phyloP scores from a whole-genome alignment of 2,113 vertebrate genomes.

The Lophius piscatorius region DNA sequence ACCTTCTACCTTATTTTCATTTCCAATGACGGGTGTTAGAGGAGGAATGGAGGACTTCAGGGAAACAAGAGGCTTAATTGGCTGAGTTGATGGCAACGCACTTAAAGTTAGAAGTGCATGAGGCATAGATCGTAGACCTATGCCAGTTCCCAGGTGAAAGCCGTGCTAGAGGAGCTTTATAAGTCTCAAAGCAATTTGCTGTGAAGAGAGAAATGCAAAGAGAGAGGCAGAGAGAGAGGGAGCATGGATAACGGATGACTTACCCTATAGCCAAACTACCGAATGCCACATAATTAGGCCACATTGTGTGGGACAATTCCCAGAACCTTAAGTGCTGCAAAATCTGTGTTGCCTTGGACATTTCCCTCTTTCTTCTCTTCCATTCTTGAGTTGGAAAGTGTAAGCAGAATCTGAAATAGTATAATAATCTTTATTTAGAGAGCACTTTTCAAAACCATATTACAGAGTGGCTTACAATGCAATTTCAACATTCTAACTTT shows the following conservation, averaged over 20 bases:
- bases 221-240: conserved; percentile 33
- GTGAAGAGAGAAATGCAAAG: conserved; percentile 67
- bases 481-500: neutral
- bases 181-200: conserved; percentile 83
- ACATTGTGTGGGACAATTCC: conserved; percentile 44
- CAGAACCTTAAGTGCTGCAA: neutral
- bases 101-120: conserved; percentile 75
- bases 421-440: too few relatives aligned
- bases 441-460: too few relatives aligned
- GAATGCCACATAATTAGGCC: conserved; percentile 60
- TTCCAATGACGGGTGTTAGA: conserved; percentile 59
- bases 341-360: neutral
- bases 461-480: neutral
- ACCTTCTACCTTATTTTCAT: conserved; percentile 64
- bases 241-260: conserved; percentile 53
- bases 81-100: conserved; percentile 74
- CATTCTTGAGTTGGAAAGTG: neutral
- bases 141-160: conserved; percentile 77
- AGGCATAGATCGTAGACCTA: conserved; percentile 75
- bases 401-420: neutral
- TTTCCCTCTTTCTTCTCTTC: conserved; percentile 1
- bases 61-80: conserved; percentile 78
- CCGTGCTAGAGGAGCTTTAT: conserved; percentile 68
- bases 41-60: conserved; percentile 50
- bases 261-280: conserved; percentile 29